These are phyloP conservation scores for Schizotus pectinicornis DNA, from an alignment of 2,888 invertebrate species.

Conservation along the genomic window DNA sequence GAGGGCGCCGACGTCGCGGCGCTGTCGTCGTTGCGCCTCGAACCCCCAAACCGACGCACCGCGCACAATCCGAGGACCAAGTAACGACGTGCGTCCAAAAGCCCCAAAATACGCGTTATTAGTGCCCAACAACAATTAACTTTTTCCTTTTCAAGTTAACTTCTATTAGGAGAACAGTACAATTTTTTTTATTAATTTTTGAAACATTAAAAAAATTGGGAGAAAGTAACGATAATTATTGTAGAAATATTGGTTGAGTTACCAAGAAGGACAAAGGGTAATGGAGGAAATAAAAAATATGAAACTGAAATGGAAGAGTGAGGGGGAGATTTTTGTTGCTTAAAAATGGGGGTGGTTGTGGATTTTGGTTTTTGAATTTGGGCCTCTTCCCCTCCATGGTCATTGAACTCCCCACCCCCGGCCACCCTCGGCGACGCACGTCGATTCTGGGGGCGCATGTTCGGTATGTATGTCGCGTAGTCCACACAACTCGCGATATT, in stretches of 20 bases:
- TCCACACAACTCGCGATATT: conserved; percentile 43
- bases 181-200: too few species aligned
- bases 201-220: too few species aligned
- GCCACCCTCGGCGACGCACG: conserved; percentile 43
- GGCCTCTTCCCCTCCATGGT: conserved; percentile 36
- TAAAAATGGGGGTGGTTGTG: not conserved
- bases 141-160: not conserved
- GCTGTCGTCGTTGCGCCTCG: too few species aligned
- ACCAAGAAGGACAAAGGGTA: not conserved
- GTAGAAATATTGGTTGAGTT: too few species aligned
- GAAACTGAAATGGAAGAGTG: too few species aligned
- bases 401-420: conserved; percentile 47
- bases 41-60: not conserved
- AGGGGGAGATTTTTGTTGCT: not conserved
- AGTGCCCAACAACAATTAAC: not conserved
- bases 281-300: not conserved
- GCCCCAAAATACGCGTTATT: not conserved
- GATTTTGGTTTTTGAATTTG: not conserved
- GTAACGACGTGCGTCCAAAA: not conserved
- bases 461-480: conserved; percentile 51
- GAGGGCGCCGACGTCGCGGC: conserved; percentile 11
- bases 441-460: conserved; percentile 47
- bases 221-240: too few species aligned
- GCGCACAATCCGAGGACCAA: not conserved
- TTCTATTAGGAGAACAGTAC: too few species aligned